Base-by-base conservation (phyloP, 2,797 vertebrate genomes). In the Melanotaenia parkinsoni region DNA sequence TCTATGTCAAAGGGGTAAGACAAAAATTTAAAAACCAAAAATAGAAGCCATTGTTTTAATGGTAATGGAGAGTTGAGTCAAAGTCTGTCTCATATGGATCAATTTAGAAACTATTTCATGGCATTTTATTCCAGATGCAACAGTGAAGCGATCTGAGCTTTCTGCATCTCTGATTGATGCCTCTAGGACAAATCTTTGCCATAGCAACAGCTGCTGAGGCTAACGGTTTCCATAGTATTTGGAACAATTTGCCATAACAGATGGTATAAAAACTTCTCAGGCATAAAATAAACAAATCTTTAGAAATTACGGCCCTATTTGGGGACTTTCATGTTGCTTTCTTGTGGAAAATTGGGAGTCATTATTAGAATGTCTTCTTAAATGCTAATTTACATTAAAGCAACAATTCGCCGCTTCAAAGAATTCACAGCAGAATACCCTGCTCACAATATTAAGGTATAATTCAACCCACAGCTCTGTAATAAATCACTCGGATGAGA, bases 401-500 rank as follows among this genome's bases (percentile, higher is more conserved):
- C 51, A 24, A 72, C 38, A 37, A 50, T 18, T 73, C 43, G 32
- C 56, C 14, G 43, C 50, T 72, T 70, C 18, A 30, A 12, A 56
- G 40, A 33, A 70, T 13, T 43, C 71, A 67, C 12, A 9, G 60
- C 32, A 33, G 11, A 53, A 38, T 28, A 47, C 18, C 60, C 50
- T 10, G 58, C 72, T 63, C n/a, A 63, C 70, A 85, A 64, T 53
- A 67, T 74, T 18, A 35, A 75, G 74, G 74, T 78, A 77, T 82
- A 62, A 16, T 60, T 74, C 61, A 50, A 80, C 80, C 70, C 58
- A 71, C 63, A 73, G 13, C 71, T 20, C 60, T 38, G 63, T 59
- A 80, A 83, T 89, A 82, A 89, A 91, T 92, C 87, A 85, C 73
- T 65, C 13, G 67, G 71, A 83, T 88, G 77, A 81, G 70, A 86